A percentile compares a stretch with the other conserved stretches of the same genome.
Evolutionary conservation across 2,888 invertebrate species (phyloP).

Genomic region (Amorpha juglandis): DNA sequence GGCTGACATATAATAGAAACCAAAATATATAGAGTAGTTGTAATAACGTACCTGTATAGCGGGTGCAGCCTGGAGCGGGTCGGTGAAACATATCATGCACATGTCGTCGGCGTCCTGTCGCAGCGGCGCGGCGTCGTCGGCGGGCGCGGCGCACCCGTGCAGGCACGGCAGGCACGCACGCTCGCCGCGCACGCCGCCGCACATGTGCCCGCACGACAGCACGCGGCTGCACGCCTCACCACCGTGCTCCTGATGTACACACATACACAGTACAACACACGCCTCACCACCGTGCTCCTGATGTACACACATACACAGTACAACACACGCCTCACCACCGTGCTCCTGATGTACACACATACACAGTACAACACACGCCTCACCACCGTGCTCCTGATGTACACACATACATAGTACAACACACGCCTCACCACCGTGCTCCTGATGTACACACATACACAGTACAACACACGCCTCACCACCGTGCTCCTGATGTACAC

Average conservation of each 20-base stretch:
- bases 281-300: slow-evolving; percentile 91
- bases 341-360: slow-evolving; percentile 85
- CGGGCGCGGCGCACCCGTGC: slow-evolving; percentile 93
- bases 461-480: slow-evolving; percentile 94
- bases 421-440: slow-evolving; percentile 93
- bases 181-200: slow-evolving; percentile 96
- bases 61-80: slow-evolving; percentile 97
- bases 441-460: slow-evolving; percentile 75
- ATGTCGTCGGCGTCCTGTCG: slow-evolving; percentile 99
- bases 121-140: slow-evolving; percentile 87
- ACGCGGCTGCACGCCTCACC: slow-evolving; percentile 92
- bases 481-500: slow-evolving; percentile 86
- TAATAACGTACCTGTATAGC: slow-evolving; percentile 91
- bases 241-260: slow-evolving; percentile 86
- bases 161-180: slow-evolving; percentile 94
- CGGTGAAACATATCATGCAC: slow-evolving; percentile 99
- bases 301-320: not conserved
- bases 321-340: slow-evolving; percentile 92
- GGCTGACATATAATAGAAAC: no score
- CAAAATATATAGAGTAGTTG: not conserved
- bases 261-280: no score
- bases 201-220: slow-evolving; percentile 94
- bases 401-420: no score
- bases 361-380: no score
- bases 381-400: slow-evolving; percentile 88